Evolutionary conservation across 2,888 invertebrate species (phyloP).

Genomic region (Standfussiana lucernea): DNA sequence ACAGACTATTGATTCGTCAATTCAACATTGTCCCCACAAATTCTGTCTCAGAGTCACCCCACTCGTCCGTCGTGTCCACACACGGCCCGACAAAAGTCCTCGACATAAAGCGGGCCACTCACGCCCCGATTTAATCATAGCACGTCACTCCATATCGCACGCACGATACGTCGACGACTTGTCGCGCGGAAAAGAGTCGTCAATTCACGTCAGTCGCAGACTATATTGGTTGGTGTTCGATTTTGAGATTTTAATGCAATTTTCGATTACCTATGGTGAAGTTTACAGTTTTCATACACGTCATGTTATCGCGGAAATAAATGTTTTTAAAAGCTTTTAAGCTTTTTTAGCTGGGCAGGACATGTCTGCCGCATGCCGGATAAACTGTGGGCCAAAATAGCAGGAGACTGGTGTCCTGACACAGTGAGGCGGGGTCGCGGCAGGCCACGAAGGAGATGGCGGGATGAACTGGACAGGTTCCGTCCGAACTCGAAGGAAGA

Average conservation of each 20-base stretch:
- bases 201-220: constrained; percentile 53
- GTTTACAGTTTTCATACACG: constrained; percentile 1
- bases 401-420: too few species aligned
- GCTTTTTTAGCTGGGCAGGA: too few species aligned
- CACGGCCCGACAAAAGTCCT: constrained; percentile 68
- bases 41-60: constrained; percentile 39
- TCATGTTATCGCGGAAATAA: neutral
- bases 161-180: constrained; percentile 33
- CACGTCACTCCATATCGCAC: constrained; percentile 53
- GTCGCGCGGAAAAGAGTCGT: constrained; percentile 34
- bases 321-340: too few species aligned
- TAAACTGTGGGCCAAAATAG: too few species aligned
- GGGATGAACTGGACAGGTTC: too few species aligned
- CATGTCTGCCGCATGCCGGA: too few species aligned
- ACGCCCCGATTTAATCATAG: constrained; percentile 66
- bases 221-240: constrained; percentile 22
- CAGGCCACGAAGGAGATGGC: too few species aligned
- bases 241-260: constrained; percentile 10
- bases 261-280: neutral
- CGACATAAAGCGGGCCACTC: constrained; percentile 64
- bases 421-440: too few species aligned
- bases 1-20: neutral
- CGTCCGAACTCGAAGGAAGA: too few species aligned
- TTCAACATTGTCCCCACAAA: neutral
- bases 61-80: constrained; percentile 56